These are phyloP conservation scores for Melanotaenia parkinsoni DNA, from an alignment of 2,797 vertebrate species.

Conservation along the genomic window DNA sequence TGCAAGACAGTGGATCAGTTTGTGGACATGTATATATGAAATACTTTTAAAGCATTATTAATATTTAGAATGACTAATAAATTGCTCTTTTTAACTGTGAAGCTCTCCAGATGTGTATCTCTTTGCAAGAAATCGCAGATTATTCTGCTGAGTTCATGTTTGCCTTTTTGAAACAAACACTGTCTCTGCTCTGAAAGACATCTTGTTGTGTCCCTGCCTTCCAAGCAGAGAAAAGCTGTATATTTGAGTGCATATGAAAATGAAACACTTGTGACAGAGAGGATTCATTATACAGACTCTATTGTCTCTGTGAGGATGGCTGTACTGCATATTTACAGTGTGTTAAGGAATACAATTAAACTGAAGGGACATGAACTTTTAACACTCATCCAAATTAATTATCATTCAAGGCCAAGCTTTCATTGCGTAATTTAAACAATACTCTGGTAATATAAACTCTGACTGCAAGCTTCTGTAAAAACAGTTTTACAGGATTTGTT, in stretches of 20 bases:
- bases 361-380: conserved; percentile 20
- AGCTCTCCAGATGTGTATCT: conserved; percentile 44
- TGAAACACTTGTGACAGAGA: conserved; percentile 13
- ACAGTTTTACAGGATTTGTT: conserved; percentile 32
- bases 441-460: conserved; percentile 27
- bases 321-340: not conserved
- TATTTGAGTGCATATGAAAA: conserved; percentile 40
- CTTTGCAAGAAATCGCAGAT: conserved; percentile 30
- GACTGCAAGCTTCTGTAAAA: conserved; percentile 20
- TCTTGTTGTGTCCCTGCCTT: conserved; percentile 27
- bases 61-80: conserved; percentile 33
- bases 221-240: conserved; percentile 50
- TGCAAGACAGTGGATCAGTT: conserved; percentile 6
- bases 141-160: conserved; percentile 54
- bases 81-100: conserved; percentile 36
- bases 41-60: conserved; percentile 46
- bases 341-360: conserved; percentile 33
- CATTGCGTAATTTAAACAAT: conserved; percentile 43
- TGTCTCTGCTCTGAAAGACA: conserved; percentile 38
- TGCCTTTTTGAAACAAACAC: conserved; percentile 50
- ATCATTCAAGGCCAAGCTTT: conserved; percentile 30
- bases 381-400: conserved; percentile 51
- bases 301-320: conserved; percentile 39
- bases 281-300: conserved; percentile 23
- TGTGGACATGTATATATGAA: not conserved